Evolutionary conservation across 1,140 invertebrate genomes (phyloP), one percentile per base, ranked within the genome.

Genomic region (Steinernema feltiae): DNA sequence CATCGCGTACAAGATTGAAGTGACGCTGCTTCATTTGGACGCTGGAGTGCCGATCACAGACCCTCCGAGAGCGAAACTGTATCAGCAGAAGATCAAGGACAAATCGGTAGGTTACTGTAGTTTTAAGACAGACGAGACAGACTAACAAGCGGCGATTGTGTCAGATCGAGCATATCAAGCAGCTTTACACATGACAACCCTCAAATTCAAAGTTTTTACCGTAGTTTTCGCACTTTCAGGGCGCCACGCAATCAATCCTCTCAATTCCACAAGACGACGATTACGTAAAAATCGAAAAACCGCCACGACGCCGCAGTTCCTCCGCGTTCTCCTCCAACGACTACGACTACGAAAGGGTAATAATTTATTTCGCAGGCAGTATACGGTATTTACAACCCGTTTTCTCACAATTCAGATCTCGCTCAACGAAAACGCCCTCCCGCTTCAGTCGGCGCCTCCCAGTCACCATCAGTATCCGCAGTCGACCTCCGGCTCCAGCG

Each of bases 1-100:
- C 31, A 72, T 79, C 17, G 76, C 71, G 72, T 72, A 78, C 76
- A 79, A 79, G 53, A 63, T 79, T 24, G 74, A 78, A 29, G 72
- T 77, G 18, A 30, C 78, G 0, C 41, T 79, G 24, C 71, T 71
- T 41, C 71, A 46, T 17, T 30, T 79, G 69, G 78, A 79, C 27
- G 78, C 75, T 18, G 72, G 78, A 7, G 1, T 78, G 48, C 35
- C 78, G 74, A 46, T 30, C 72, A 71, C 69, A 74, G 24, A 35
- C 32, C 32, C 71, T 15, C 53, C 53, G 12, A 63, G 53, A 27
- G 53, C 53, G 7, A 15, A n/a, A 27, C 12, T 72, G n/a, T 79
- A 77, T 71, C 71, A 78, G 21, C 78, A 79, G 35, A 78, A 73
- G 41, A 48, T 79, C 31, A 79, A 79, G 30, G 78, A 79, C 48